phyloP scores from a whole-genome alignment of 64 coral and sea anemone species.

The Pachyseris speciosa region DNA sequence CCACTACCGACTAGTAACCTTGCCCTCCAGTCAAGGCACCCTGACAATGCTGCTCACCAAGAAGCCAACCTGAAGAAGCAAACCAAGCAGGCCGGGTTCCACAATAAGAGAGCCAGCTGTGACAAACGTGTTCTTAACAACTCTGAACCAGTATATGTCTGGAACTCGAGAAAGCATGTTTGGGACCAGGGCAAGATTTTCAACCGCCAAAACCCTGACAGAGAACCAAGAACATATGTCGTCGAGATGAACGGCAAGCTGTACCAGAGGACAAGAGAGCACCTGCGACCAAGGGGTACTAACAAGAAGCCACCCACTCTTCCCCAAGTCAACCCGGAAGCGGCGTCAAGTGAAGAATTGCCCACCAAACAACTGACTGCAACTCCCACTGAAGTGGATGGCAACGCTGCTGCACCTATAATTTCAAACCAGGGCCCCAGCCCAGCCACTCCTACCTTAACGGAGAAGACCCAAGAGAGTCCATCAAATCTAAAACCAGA shows the following conservation, averaged over 20 bases:
- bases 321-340: neutral
- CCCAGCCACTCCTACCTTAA: too few relatives aligned
- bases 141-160: constrained; percentile 26
- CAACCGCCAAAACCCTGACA: constrained; percentile 25
- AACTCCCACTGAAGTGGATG: neutral
- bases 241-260: constrained; percentile 50
- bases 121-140: constrained; percentile 18
- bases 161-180: constrained; percentile 49
- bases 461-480: too few relatives aligned
- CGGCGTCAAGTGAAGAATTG: neutral
- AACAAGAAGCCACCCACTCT: too few relatives aligned
- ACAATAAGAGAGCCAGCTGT: constrained; percentile 26
- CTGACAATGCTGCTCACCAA: constrained; percentile 14
- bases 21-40: constrained; percentile 36
- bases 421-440: too few relatives aligned
- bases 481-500: too few relatives aligned
- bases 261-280: constrained; percentile 49
- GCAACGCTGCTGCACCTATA: too few relatives aligned
- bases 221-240: constrained; percentile 69
- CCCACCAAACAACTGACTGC: neutral
- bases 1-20: constrained; percentile 28
- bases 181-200: constrained; percentile 46
- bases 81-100: constrained; percentile 44
- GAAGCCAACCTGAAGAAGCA: constrained; percentile 47
- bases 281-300: constrained; percentile 19